Evolutionary conservation across 2,797 vertebrate species (phyloP).

Genomic region (Tangara arthus): DNA sequence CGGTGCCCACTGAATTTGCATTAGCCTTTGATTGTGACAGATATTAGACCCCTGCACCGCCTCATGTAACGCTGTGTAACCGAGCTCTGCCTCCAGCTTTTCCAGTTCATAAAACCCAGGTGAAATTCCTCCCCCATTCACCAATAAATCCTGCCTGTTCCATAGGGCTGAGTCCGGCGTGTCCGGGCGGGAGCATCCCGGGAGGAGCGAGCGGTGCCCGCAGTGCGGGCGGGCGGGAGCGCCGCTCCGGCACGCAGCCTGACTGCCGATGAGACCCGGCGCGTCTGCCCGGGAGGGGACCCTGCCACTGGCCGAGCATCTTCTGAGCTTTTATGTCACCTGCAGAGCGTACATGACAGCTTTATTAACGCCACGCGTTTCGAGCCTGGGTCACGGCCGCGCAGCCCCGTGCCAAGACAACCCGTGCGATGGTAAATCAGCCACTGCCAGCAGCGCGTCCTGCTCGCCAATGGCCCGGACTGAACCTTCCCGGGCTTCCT

Average conservation of each 20-base stretch:
- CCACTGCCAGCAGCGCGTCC: accelerated
- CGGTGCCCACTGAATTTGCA: neutral
- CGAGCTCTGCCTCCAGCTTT: neutral
- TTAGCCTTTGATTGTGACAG: neutral
- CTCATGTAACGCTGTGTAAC: neutral
- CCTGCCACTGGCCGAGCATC: neutral
- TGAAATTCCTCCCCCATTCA: neutral
- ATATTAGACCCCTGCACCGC: neutral
- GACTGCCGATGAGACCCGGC: neutral
- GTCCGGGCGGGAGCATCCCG: neutral
- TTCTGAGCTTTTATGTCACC: neutral
- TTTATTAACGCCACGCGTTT: neutral
- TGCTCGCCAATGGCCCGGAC: neutral
- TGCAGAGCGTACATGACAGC: constrained; percentile 12
- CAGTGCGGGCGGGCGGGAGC: neutral
- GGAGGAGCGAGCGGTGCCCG: neutral
- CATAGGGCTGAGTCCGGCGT: neutral
- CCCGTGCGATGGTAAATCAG: neutral
- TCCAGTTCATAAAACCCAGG: constrained; percentile 8
- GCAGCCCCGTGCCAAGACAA: neutral
- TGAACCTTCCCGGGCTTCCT: neutral
- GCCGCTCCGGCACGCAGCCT: neutral
- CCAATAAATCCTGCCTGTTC: neutral
- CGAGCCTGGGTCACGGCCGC: neutral
- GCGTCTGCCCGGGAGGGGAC: neutral